Evolutionary conservation across 1,140 invertebrate species (phyloP).

Genomic region (Polypedilum vanderplanki): DNA sequence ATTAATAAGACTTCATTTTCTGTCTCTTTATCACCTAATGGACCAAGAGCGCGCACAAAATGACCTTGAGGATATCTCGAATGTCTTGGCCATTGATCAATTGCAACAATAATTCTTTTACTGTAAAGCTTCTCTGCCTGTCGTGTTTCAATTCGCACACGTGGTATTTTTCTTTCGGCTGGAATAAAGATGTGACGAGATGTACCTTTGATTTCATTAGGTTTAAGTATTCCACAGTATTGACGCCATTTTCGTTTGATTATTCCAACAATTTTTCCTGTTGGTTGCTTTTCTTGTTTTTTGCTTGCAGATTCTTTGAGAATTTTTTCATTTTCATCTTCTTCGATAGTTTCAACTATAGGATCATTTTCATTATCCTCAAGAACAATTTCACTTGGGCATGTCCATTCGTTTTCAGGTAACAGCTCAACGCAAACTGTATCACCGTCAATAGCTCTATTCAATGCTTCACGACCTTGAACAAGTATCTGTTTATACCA

Average conservation of each 20-base stretch:
- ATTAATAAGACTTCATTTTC: constrained; percentile 94
- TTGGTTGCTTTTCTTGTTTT: constrained; percentile 56
- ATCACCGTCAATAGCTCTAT: constrained; percentile 95
- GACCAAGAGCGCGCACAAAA: constrained; percentile 78
- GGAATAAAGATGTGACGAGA: constrained; percentile 80
- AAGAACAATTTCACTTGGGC: constrained; percentile 75
- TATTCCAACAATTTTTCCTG: constrained; percentile 88
- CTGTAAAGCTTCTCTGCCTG: constrained; percentile 71
- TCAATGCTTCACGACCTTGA: constrained; percentile 81
- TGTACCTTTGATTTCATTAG: constrained; percentile 63
- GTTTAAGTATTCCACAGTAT: constrained; percentile 90
- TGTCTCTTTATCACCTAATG: constrained; percentile 72
- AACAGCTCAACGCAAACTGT: constrained; percentile 87
- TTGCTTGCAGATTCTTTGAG: constrained; percentile 38
- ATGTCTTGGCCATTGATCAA: constrained; percentile 86
- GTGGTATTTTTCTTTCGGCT: constrained; percentile 82
- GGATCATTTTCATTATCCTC: constrained; percentile 71
- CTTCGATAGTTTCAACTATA: constrained; percentile 59
- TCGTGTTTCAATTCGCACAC: constrained; percentile 85
- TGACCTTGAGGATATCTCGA: constrained; percentile 73
- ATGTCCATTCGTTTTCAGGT: constrained; percentile 82
- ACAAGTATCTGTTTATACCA: constrained; percentile 62
- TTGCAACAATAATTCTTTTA: constrained; percentile 85
- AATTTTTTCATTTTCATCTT: constrained; percentile 45
- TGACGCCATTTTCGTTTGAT: constrained; percentile 93